Evolutionary conservation across 2,797 vertebrate genomes (phyloP), one percentile per base, ranked within the genome.

Genomic region (Nyctalus aviator): DNA sequence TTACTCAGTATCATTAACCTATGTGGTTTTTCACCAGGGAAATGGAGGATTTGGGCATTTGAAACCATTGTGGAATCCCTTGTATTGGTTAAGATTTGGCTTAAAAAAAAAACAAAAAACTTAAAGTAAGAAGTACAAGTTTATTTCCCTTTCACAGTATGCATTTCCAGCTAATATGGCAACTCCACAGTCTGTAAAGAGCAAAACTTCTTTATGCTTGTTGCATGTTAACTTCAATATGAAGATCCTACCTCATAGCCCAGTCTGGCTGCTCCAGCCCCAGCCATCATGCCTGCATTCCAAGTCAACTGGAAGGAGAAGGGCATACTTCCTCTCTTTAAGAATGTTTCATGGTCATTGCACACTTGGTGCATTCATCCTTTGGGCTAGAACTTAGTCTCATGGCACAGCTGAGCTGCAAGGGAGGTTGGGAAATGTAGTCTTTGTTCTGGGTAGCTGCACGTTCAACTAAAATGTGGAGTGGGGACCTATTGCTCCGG

Each of bases 1-100:
- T 94, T 91, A 86, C 50, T 83, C 92, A 93, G 25, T 48, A 44
- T 84, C 53, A 27, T 83, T 90, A 83, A 77, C n/a, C n/a, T 76
- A 30, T 4, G 12, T 68, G 35, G 1, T 8, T 53, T 84, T 32
- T 8, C 8, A 13, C 44, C 68, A 93, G 14, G 37, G 59, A 90
- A 84, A 66, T 77, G 62, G 21, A 83, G 6, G 12, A 55, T 44
- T 59, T 73, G 7, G 41, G 21, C 7, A 85, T 88, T 88, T 85
- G 23, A 84, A 93, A 68, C n/a, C 62, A 64, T 8, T 55, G 15
- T 59, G n/a, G 78, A 73, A 11, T 4, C 10, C 27, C n/a, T 25
- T n/a, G 15, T 62, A 30, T 77, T 11, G 69, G 50, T 93, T 85
- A 85, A 92, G 35, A 27, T 78, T 83, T 53, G 27, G 12, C 9